phyloP scores from a whole-genome alignment of 1,140 invertebrate species.

The Lethocerus indicus region DNA sequence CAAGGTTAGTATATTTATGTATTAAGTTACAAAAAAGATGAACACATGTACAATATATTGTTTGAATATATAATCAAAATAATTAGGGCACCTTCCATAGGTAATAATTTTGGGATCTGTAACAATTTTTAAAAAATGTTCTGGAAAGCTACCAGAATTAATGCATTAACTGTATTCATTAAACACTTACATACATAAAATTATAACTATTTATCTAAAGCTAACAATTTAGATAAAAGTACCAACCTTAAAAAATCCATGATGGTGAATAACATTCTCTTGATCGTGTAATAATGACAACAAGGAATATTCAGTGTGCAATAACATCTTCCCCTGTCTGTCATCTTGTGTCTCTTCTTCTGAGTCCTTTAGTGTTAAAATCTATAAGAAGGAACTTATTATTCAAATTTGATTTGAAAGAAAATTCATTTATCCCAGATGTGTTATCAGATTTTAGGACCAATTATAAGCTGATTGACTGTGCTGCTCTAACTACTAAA shows the following conservation, averaged over 20 bases:
- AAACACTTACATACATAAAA: background rate
- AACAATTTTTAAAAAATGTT: no score
- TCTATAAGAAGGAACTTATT: slow-evolving; percentile 22
- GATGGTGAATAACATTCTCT: slow-evolving; percentile 59
- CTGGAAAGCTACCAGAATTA: no score
- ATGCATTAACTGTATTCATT: no score
- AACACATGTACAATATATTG: background rate
- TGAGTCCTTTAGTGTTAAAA: slow-evolving; percentile 31
- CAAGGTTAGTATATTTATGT: slow-evolving; percentile 10
- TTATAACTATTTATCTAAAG: background rate
- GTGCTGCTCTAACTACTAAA: no score
- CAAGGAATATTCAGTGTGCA: slow-evolving; percentile 65
- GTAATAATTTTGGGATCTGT: background rate
- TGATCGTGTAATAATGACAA: slow-evolving; percentile 50
- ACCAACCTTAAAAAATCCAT: slow-evolving; percentile 63
- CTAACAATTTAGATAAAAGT: background rate
- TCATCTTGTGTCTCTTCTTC: slow-evolving; percentile 54
- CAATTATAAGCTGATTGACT: no score
- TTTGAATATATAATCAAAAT: background rate
- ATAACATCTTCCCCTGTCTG: slow-evolving; percentile 60
- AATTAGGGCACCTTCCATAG: background rate
- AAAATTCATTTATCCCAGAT: no score
- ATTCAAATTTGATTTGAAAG: slow-evolving; percentile 17
- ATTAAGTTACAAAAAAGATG: background rate
- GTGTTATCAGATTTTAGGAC: no score